phyloP scores from a whole-genome alignment of 2,113 vertebrate species.

The Cyphomyrus discorhynchus region DNA sequence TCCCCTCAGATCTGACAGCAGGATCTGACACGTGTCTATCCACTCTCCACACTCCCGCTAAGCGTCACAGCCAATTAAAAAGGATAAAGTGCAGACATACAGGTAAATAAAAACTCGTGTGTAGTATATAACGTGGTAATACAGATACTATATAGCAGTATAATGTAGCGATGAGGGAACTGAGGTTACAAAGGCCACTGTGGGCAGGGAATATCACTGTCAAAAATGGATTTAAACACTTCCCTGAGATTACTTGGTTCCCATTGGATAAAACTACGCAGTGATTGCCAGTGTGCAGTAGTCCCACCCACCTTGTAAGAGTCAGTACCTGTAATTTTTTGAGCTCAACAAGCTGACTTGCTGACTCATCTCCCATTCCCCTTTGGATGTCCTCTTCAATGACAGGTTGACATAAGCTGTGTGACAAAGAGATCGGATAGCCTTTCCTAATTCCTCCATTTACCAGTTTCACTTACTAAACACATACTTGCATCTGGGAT shows the following conservation, averaged over 20 bases:
- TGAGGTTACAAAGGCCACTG: neutral
- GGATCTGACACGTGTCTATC: conserved; percentile 58
- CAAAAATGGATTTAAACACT: neutral
- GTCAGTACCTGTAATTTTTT: conserved; percentile 52
- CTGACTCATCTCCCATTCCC: conserved; percentile 21
- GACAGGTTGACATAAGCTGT: conserved; percentile 50
- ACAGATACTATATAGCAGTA: neutral
- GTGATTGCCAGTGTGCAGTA: neutral
- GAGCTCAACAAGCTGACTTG: conserved; percentile 39
- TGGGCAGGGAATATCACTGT: neutral
- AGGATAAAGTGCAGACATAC: neutral
- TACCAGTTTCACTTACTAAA: neutral
- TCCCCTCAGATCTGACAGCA: conserved; percentile 62
- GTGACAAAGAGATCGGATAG: neutral
- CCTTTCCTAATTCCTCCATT: neutral
- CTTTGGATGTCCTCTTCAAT: conserved; percentile 43
- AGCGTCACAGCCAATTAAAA: conserved; percentile 10
- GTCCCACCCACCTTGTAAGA: neutral
- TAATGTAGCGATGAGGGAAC: neutral
- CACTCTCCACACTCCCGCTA: conserved; percentile 70
- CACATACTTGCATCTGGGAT: neutral
- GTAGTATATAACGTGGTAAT: neutral
- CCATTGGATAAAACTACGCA: neutral
- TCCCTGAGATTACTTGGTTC: neutral
- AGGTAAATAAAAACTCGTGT: neutral